Evolutionary conservation across 2,888 invertebrate genomes (phyloP).

Genomic region (Clitarchus hookeri): DNA sequence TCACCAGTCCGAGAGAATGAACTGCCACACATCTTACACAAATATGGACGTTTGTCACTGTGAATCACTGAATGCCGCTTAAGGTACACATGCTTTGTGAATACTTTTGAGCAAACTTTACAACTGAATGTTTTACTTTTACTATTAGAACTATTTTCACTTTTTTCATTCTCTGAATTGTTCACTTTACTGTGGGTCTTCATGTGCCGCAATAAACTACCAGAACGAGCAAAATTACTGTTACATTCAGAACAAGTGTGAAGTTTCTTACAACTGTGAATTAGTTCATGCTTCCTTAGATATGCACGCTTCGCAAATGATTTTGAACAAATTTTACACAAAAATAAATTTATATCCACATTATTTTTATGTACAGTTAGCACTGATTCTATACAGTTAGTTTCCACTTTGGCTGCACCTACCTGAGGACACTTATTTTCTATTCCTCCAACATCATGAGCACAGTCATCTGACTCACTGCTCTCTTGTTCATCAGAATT

Average conservation of each 20-base stretch:
- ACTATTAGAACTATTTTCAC: neutral
- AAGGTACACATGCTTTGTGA: constrained; percentile 28
- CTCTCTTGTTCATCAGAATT: neutral
- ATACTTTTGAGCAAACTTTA: constrained; percentile 28
- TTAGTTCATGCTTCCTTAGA: constrained; percentile 17
- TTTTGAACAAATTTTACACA: constrained; percentile 16
- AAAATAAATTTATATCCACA: neutral
- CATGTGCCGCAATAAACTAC: neutral
- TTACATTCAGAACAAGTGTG: constrained; percentile 21
- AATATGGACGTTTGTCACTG: constrained; percentile 16
- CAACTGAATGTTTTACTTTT: neutral
- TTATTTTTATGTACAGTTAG: neutral
- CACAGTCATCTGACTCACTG: constrained; percentile 2
- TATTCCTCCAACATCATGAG: neutral
- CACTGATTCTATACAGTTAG: neutral
- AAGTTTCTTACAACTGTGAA: neutral
- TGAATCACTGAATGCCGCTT: constrained; percentile 24
- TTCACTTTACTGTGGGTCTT: neutral
- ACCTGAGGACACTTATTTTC: neutral
- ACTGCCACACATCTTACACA: constrained; percentile 16
- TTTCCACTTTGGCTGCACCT: neutral
- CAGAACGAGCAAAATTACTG: neutral
- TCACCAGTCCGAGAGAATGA: constrained; percentile 27
- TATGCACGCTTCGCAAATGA: constrained; percentile 23
- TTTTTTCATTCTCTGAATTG: neutral